Evolutionary conservation across 1,140 invertebrate species (phyloP).

Genomic region (Drosophila navojoa): DNA sequence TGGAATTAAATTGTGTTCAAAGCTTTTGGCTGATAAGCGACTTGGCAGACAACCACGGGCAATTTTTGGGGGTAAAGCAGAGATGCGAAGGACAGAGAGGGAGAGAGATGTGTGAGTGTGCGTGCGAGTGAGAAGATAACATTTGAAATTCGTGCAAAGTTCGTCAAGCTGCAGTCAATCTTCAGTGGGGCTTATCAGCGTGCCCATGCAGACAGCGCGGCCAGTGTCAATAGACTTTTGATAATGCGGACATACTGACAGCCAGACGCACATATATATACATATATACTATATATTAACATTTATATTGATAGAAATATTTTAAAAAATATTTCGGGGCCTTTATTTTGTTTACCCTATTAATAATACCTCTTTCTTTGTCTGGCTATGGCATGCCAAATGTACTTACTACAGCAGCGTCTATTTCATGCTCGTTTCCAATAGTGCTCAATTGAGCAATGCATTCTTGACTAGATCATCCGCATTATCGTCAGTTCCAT

Average conservation of each 20-base stretch:
- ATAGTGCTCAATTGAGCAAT: too few relatives aligned
- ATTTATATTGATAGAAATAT: neutral
- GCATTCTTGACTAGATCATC: too few relatives aligned
- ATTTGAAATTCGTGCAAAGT: constrained; percentile 50
- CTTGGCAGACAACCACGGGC: too few relatives aligned
- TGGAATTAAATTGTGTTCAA: constrained; percentile 9
- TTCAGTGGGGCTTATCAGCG: constrained; percentile 47
- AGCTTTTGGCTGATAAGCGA: neutral
- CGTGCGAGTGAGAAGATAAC: neutral
- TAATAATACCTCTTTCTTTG: constrained; percentile 8
- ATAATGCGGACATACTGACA: constrained; percentile 29
- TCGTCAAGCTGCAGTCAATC: constrained; percentile 56
- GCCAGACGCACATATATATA: constrained; percentile 17
- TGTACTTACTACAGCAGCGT: too few relatives aligned
- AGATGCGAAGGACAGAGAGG: neutral
- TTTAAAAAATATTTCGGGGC: constrained; percentile 22
- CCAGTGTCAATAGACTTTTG: constrained; percentile 76
- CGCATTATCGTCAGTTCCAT: constrained; percentile 30
- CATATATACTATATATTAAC: neutral
- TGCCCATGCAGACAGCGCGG: constrained; percentile 55
- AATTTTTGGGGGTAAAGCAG: neutral
- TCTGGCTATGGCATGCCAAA: too few relatives aligned
- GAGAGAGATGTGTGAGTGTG: too few relatives aligned
- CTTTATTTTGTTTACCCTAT: constrained; percentile 43
- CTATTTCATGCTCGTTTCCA: too few relatives aligned